Base-by-base conservation (phyloP, 2,113 vertebrate genomes). In the Seriola rivoliana region DNA sequence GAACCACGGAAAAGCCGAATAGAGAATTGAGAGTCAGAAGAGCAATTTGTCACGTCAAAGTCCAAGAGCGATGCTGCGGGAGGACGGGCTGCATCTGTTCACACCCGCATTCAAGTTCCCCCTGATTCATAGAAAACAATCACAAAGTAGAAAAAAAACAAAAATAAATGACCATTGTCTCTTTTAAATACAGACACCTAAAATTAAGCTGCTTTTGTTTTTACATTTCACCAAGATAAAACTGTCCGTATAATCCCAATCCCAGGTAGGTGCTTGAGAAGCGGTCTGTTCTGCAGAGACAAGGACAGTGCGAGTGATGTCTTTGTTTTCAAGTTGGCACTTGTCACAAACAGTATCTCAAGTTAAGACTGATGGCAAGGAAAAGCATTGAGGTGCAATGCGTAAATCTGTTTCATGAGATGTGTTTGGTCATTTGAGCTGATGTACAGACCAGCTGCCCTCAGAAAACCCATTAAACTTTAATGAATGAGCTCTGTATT, bases 1-100 rank as follows among this genome's bases (percentile, higher is more conserved):
- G 48, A 84, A 71, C 40, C 75, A 48, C 19, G 10, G 80, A 78
- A 66, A 82, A 74, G 74, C 71, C 40, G 6, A 82, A 65, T 4
- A 3, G 75, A 65, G 54, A 81, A 71, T 29, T n/a, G 80, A 75
- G 80, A 88, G 80, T 77, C 74, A 48, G 54, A 71, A 25, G 64
- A 85, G 80, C 57, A 54, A 83, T 93, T 81, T 72, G 73, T 93
- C 93, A 91, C 34, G 46, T 88, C 72, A 36, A 25, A 66, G 68
- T 78, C 57, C 6, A 16, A 82, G 81, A 78, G 78, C 10, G 29
- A 54, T 32, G 83, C 81, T 34, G 57, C 10, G 0, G 76, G 75
- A 54, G n/a, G 81, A 76, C 0, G 5, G 82, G 59, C 58, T 50
- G 48, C 80, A 82, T 86, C 83, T 85, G 86, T 29, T 87, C 14